A percentile compares a stretch with the other conserved stretches of the same genome.
These are phyloP conservation scores for Gasterosteus aculeatus DNA, from an alignment of 2,113 vertebrate genomes.

Conservation along the genomic window DNA sequence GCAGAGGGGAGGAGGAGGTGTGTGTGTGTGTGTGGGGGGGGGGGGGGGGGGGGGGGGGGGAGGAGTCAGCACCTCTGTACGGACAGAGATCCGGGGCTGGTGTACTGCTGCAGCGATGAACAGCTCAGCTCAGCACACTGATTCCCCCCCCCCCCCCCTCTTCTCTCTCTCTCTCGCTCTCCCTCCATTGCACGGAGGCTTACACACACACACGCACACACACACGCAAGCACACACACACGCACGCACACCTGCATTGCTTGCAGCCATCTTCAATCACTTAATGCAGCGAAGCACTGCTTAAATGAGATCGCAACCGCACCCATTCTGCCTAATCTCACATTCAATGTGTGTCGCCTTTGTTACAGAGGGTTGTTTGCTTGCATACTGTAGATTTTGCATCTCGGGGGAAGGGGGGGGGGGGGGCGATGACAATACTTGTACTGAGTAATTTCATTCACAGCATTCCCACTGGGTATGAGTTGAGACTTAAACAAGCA, in stretches of 20 bases:
- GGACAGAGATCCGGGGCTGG: constrained; percentile 70
- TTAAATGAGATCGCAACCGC: constrained; percentile 69
- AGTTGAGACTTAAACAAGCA: constrained; percentile 67
- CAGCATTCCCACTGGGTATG: constrained; percentile 44
- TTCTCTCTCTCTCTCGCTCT: constrained; percentile 57
- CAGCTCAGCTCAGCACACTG: constrained; percentile 76
- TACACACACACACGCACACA: constrained; percentile 38
- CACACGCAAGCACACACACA: constrained; percentile 45
- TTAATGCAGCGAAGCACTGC: constrained; percentile 75
- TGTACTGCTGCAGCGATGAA: constrained; percentile 83
- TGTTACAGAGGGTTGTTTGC: constrained; percentile 66
- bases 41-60: constrained; percentile 51
- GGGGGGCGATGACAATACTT: constrained; percentile 34
- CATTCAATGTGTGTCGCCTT: constrained; percentile 69
- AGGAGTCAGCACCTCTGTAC: constrained; percentile 67
- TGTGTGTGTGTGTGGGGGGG: no score
- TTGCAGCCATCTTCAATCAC: constrained; percentile 77
- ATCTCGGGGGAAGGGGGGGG: constrained; percentile 50
- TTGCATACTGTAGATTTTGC: constrained; percentile 62
- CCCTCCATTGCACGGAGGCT: constrained; percentile 63
- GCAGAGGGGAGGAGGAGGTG: constrained; percentile 48
- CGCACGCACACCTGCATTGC: constrained; percentile 76
- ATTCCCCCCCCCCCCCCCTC: constrained; percentile 62
- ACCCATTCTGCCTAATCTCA: constrained; percentile 67
- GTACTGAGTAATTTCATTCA: constrained; percentile 60